Percentiles rank a stretch among this genome's conserved stretches.
These are phyloP conservation scores for Nannobrachium achirus DNA, from an alignment of 2,113 vertebrate genomes.

Conservation along the genomic window DNA sequence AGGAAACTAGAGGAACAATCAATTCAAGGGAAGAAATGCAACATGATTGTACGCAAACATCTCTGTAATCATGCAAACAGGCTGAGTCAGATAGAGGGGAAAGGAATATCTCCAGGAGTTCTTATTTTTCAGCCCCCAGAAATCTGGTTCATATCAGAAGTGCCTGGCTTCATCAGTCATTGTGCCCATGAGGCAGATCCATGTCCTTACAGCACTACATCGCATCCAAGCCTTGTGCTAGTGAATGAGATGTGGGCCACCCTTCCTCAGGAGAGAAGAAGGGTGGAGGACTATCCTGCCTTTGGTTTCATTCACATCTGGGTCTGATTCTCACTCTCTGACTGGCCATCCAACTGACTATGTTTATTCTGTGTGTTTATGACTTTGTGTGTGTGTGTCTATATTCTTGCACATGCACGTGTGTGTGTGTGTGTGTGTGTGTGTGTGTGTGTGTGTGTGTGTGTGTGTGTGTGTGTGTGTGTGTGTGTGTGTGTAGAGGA, in stretches of 20 bases:
- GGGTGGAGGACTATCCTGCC: conserved; percentile 52
- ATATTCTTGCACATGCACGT: conserved; percentile 6
- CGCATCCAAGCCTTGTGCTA: background rate
- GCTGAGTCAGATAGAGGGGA: too few species aligned
- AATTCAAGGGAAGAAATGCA: background rate
- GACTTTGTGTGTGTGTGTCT: conserved; percentile 41
- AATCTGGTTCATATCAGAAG: background rate
- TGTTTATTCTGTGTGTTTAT: conserved; percentile 1
- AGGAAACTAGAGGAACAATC: too few species aligned
- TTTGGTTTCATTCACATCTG: conserved; percentile 69
- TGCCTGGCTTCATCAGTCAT: background rate
- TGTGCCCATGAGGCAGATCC: background rate
- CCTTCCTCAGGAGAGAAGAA: conserved; percentile 39
- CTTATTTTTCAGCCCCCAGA: background rate
- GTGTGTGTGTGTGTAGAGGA: background rate
- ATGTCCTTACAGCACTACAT: background rate
- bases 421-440: conserved; percentile 19
- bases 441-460: conserved; percentile 8
- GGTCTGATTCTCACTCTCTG: conserved; percentile 49
- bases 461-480: background rate
- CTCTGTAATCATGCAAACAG: background rate
- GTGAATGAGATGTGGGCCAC: conserved; percentile 8
- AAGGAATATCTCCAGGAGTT: background rate
- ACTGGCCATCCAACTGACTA: conserved; percentile 43
- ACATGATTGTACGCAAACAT: background rate